These are phyloP conservation scores for Conus canariensis DNA, from an alignment of 2,888 invertebrate genomes.

Conservation along the genomic window DNA sequence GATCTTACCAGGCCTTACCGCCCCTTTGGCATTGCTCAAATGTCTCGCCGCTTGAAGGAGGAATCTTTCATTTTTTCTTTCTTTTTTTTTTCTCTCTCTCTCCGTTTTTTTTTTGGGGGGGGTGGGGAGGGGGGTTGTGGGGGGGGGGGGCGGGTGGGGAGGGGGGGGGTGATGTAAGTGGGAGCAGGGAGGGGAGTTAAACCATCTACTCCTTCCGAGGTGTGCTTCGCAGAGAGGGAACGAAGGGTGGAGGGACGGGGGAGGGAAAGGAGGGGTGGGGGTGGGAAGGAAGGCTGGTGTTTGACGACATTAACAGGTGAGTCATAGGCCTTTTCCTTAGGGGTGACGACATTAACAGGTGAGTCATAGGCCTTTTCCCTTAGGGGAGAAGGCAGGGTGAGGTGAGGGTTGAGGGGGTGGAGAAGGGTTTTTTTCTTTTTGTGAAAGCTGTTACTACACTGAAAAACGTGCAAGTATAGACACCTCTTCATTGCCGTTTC, in stretches of 20 bases:
- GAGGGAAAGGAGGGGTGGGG: neutral
- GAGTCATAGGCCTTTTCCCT: neutral
- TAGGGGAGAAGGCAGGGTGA: no score
- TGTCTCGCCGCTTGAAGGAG: neutral
- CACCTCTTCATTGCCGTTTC: no score
- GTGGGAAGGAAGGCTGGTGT: neutral
- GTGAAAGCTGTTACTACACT: no score
- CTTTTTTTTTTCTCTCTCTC: no score
- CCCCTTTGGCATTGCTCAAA: neutral
- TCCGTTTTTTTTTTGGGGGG: no score
- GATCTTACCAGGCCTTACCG: slow-evolving; percentile 5
- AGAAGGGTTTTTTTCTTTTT: no score
- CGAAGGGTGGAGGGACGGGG: neutral
- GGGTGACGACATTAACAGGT: no score
- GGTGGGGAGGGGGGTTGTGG: no score
- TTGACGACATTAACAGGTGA: neutral
- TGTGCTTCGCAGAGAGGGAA: neutral
- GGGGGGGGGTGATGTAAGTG: neutral
- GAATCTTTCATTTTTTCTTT: neutral
- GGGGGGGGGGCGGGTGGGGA: neutral
- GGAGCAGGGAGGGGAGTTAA: neutral
- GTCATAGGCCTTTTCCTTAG: neutral
- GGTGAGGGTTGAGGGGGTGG: no score
- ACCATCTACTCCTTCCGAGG: no score
- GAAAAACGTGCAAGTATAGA: no score